Conservation (phyloP, 2,888 invertebrate genomes). For the Sericinus montela region DNA sequence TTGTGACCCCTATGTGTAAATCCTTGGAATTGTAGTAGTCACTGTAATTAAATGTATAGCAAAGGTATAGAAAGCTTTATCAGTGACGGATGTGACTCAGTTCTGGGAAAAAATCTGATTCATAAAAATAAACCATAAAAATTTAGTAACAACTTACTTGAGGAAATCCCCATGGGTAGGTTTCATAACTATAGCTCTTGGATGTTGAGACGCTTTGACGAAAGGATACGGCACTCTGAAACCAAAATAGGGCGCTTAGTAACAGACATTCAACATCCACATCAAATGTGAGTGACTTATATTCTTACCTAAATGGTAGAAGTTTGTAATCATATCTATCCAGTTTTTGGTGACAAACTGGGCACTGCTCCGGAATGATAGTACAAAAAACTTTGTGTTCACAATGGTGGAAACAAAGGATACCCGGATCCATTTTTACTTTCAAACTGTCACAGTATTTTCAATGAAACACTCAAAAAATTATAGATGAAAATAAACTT, state of each 20-base stretch:
- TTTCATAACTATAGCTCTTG: constrained; percentile 90
- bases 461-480: constrained; percentile 45
- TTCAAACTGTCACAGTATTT: constrained; percentile 34
- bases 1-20: constrained; percentile 94
- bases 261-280: constrained; percentile 39
- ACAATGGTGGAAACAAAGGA: constrained; percentile 95
- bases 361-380: constrained; percentile 86
- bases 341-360: constrained; percentile 83
- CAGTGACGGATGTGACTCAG: constrained; percentile 29
- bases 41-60: constrained; percentile 69
- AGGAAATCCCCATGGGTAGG: constrained; percentile 94
- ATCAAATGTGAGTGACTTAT: background rate
- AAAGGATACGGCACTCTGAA: constrained; percentile 92
- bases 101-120: constrained; percentile 3
- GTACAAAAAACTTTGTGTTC: constrained; percentile 90
- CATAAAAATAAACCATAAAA: background rate
- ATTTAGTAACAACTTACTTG: constrained; percentile 81
- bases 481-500: background rate
- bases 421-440: constrained; percentile 84
- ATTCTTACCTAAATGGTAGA: constrained; percentile 85
- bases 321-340: constrained; percentile 82
- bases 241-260: constrained; percentile 54
- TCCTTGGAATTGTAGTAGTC: constrained; percentile 90
- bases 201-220: constrained; percentile 87
- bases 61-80: constrained; percentile 19